Evolutionary conservation across 2,113 vertebrate species (phyloP).

Genomic region (Heterocephalus glaber): DNA sequence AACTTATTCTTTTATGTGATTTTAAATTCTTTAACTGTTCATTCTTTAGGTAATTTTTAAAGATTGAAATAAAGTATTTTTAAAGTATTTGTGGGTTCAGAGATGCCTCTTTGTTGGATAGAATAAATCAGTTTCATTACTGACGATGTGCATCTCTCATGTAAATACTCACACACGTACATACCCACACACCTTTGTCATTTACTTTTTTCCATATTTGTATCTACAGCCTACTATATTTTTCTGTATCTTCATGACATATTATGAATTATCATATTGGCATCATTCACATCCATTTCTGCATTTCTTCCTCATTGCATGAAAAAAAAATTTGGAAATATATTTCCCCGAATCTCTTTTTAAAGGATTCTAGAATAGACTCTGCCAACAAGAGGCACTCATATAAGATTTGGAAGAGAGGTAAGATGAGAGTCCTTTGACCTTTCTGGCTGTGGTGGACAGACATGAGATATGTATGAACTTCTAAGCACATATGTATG

Average conservation of each 20-base stretch:
- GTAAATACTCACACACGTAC: background rate
- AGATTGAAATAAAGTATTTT: background rate
- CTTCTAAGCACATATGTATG: background rate
- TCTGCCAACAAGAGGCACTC: background rate
- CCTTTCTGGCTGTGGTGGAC: background rate
- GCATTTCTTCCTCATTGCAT: background rate
- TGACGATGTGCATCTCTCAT: background rate
- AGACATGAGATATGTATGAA: background rate
- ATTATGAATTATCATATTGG: background rate
- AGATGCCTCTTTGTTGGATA: background rate
- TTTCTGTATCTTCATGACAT: background rate
- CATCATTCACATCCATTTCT: background rate
- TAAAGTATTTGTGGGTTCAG: constrained; percentile 6
- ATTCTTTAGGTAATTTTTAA: background rate
- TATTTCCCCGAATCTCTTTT: background rate
- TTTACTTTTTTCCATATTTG: background rate
- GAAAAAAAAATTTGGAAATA: background rate
- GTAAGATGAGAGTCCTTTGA: background rate
- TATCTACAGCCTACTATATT: background rate
- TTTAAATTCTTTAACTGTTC: background rate
- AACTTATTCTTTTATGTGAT: background rate
- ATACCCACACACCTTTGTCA: background rate
- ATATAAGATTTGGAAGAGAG: background rate
- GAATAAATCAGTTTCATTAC: background rate
- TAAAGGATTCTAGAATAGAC: background rate